A percentile compares a stretch with the other conserved stretches of the same genome.
Evolutionary conservation across 2,797 vertebrate species (phyloP).

Genomic region (Rhinichthys osculus): DNA sequence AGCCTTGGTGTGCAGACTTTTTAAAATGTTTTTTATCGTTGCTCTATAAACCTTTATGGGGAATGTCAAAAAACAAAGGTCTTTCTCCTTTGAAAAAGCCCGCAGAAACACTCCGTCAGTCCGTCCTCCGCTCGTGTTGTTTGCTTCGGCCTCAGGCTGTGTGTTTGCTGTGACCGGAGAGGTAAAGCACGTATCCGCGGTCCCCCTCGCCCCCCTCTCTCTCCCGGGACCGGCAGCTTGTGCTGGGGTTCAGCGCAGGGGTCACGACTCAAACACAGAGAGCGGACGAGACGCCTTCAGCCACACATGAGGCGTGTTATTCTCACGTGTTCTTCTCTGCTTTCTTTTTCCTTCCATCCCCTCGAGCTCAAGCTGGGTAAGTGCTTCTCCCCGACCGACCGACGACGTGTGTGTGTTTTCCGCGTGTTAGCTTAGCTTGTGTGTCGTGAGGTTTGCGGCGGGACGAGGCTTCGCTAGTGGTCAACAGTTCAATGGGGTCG

Average conservation of each 20-base stretch:
- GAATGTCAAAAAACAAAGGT: background rate
- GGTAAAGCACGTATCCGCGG: background rate
- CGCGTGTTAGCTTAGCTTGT: slow-evolving; percentile 11
- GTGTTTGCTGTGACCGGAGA: background rate
- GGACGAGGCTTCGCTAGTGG: slow-evolving; percentile 23
- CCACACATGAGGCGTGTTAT: slow-evolving; percentile 20
- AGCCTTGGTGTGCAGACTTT: no score
- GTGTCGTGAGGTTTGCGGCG: background rate
- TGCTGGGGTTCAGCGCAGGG: slow-evolving; percentile 39
- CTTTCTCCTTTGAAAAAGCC: background rate
- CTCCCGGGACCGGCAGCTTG: slow-evolving; percentile 21
- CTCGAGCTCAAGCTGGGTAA: slow-evolving; percentile 10
- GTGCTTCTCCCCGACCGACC: background rate
- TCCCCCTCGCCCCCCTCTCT: background rate
- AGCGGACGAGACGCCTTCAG: slow-evolving; percentile 38
- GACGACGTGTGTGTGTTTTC: background rate
- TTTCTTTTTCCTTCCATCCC: slow-evolving; percentile 15
- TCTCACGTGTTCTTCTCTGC: slow-evolving; percentile 12
- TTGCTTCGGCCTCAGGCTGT: slow-evolving; percentile 29
- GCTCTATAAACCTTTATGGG: background rate
- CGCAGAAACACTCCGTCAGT: background rate
- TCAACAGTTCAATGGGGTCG: slow-evolving; percentile 48
- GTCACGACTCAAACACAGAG: slow-evolving; percentile 55
- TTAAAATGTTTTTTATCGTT: background rate
- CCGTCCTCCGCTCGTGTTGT: background rate